Base-by-base conservation (phyloP, 2,113 vertebrate genomes). In the Forbesichthys papilliferus region DNA sequence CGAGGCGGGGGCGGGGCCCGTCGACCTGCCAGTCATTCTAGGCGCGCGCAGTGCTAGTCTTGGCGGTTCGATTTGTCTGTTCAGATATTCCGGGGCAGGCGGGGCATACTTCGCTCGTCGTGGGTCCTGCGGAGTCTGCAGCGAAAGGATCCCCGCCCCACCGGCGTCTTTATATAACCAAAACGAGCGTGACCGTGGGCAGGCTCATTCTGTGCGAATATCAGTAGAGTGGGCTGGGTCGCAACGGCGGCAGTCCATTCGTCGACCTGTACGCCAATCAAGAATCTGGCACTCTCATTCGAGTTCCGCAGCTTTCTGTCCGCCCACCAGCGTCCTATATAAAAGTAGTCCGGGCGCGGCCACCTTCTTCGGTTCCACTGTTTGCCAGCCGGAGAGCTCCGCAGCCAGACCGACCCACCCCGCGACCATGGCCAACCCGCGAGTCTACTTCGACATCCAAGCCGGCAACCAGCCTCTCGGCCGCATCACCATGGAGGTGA, bases 401-500 rank as follows among this genome's bases (percentile, higher is more conserved):
- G 11, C 4, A 63, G 56, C 63, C 51, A 7, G 18, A 18, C 4
- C 1, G 6, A 56, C 48, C 11, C 9, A 5, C 52, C 10, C 56
- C 46, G 69, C 73, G 64, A 48, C 73, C 36, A 95, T 95, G 94
- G 13, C 84, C 3, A 74, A 2, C 0, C 87, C 91, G 0, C n/a
- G 9, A 69, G 93, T 94, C 5, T 96, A 83, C 82, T 95, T 95
- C 73, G 93, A 95, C 0, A 11, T 95, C 64, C 0, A 53, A 48
- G 11, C 60, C 0, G 0, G n/a, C 0, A 68, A 48, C 0, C 0
- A 0, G 0, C 1, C 75, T 0, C 0, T 80, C 0, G 95, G 95
- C 33, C 90, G 92, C 46, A 14, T 96, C 1, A 60, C 91, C 48
- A 94, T 96, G 76, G 92, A 94, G 94, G 95, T 94, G 89, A 83